A percentile compares a stretch with the other conserved stretches of the same genome.
Conservation (phyloP, 2,888 invertebrate species). For the Imbricaverruca yamaguchii region DNA sequence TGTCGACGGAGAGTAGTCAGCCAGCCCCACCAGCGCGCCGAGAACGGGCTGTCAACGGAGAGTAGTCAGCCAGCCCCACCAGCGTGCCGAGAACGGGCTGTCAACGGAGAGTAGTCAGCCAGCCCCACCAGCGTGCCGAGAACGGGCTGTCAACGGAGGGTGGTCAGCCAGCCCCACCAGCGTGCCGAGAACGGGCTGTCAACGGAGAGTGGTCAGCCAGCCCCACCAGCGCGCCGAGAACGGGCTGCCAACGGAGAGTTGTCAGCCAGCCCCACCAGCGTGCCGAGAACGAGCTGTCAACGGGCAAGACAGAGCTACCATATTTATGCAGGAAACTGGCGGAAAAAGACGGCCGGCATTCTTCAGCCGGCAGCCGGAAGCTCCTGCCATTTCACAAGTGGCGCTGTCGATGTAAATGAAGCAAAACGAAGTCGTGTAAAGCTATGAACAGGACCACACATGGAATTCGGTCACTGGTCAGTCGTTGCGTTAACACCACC, state of each 20-base stretch:
- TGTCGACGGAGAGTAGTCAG: constrained; percentile 46
- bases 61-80: constrained; percentile 71
- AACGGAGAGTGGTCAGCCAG: constrained; percentile 62
- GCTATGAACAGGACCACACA: too few relatives aligned
- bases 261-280: constrained; percentile 77
- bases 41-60: constrained; percentile 53
- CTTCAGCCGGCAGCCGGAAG: too few relatives aligned
- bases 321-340: too few relatives aligned
- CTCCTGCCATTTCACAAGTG: too few relatives aligned
- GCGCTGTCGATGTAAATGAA: too few relatives aligned
- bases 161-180: constrained; percentile 76
- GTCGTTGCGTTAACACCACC: too few relatives aligned
- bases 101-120: constrained; percentile 52
- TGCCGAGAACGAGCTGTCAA: constrained; percentile 54
- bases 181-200: constrained; percentile 54
- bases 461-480: too few relatives aligned
- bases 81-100: constrained; percentile 58
- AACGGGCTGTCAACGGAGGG: constrained; percentile 51
- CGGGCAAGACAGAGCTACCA: constrained; percentile 12
- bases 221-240: constrained; percentile 68
- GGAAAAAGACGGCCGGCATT: too few relatives aligned
- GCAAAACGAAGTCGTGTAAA: too few relatives aligned
- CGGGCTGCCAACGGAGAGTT: constrained; percentile 46
- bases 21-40: constrained; percentile 71
- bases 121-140: constrained; percentile 65